A percentile compares a stretch with the other conserved stretches of the same genome.
These are phyloP conservation scores for Acrobasis suavella DNA, from an alignment of 2,888 invertebrate genomes.

Conservation along the genomic window DNA sequence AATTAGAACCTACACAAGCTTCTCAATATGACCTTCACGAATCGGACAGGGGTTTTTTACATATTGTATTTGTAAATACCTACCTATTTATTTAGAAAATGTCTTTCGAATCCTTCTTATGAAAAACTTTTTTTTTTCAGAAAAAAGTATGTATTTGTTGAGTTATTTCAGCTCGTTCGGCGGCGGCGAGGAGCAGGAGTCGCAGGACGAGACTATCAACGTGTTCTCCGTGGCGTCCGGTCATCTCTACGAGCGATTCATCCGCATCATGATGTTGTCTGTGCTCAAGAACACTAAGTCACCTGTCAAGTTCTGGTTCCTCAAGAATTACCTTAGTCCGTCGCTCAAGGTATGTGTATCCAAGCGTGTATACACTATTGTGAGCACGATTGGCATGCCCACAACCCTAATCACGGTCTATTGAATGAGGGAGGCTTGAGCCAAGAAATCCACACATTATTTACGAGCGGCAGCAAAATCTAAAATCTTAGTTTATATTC, in stretches of 20 bases:
- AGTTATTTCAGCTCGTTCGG: conserved; percentile 77
- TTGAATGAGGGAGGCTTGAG: too few species aligned
- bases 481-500: too few species aligned
- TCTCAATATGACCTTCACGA: too few species aligned
- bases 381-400: too few species aligned
- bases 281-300: conserved; percentile 97
- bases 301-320: conserved; percentile 99
- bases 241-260: conserved; percentile 97
- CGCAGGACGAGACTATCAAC: conserved; percentile 91
- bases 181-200: conserved; percentile 82
- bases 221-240: conserved; percentile 99
- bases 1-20: too few species aligned
- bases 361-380: too few species aligned
- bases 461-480: too few species aligned
- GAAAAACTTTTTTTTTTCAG: not conserved
- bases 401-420: too few species aligned
- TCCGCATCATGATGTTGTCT: conserved; percentile 99
- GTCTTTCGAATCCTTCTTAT: not conserved
- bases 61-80: too few species aligned
- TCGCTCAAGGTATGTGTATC: conserved; percentile 88
- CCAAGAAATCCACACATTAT: too few species aligned
- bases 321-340: conserved; percentile 99
- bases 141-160: conserved; percentile 7
- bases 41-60: too few species aligned
- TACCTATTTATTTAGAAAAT: too few species aligned